phyloP scores from a whole-genome alignment of 2,888 invertebrate genomes.

The Mesorhabditis sp. region DNA sequence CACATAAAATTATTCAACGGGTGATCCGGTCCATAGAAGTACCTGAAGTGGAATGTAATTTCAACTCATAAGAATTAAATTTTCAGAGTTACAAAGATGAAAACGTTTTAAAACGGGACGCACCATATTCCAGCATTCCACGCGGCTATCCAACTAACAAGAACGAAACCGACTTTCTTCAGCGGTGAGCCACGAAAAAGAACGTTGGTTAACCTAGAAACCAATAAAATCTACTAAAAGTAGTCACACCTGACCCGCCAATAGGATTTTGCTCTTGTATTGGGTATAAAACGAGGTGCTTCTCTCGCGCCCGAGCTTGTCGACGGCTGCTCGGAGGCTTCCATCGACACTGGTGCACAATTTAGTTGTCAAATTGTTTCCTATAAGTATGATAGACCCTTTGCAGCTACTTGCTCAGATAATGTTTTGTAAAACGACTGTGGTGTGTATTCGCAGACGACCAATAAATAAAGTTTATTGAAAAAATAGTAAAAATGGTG shows the following conservation, averaged over 20 bases:
- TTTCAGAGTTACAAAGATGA: background rate
- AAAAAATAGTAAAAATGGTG: too few relatives aligned
- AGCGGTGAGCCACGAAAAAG: background rate
- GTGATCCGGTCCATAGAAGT: background rate
- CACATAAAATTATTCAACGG: constrained; percentile 1
- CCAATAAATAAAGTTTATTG: too few relatives aligned
- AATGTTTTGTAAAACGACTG: too few relatives aligned
- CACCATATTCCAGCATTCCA: background rate
- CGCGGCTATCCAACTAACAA: background rate
- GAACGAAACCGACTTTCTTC: background rate
- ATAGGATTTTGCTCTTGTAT: background rate
- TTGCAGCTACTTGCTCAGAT: too few relatives aligned
- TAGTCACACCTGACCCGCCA: background rate
- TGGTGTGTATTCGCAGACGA: too few relatives aligned
- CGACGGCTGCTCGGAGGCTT: too few relatives aligned
- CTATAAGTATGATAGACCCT: too few relatives aligned
- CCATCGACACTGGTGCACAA: too few relatives aligned
- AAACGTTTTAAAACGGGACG: background rate
- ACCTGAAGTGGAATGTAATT: background rate
- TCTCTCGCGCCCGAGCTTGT: background rate
- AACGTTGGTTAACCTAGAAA: background rate
- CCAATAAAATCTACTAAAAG: background rate
- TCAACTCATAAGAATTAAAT: background rate
- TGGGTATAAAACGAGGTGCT: background rate
- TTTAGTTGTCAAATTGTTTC: too few relatives aligned